These are phyloP conservation scores for Caenorhabditis angaria DNA, from an alignment of 2,888 invertebrate species.

Conservation along the genomic window DNA sequence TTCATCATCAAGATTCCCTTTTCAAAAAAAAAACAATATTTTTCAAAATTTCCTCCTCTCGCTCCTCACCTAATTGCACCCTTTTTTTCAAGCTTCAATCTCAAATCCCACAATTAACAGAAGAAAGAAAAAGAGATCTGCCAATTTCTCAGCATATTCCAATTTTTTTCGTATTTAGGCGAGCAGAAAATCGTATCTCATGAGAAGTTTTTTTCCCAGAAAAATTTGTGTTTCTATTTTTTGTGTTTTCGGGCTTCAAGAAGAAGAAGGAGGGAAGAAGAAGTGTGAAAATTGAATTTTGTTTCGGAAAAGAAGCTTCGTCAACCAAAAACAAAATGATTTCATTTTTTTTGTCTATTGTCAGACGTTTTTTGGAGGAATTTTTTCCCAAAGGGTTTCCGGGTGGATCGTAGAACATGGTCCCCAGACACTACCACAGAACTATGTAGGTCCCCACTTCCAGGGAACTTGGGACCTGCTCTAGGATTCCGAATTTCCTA, in stretches of 20 bases:
- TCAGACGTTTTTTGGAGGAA: constrained; percentile 9
- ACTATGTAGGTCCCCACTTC: no score
- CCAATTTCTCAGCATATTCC: constrained; percentile 15
- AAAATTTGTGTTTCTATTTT: background rate
- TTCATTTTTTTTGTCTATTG: background rate
- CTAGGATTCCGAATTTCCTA: no score
- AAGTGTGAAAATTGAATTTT: constrained; percentile 2
- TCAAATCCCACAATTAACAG: background rate
- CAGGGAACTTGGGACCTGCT: no score
- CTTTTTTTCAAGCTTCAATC: constrained; percentile 6
- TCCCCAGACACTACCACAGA: no score
- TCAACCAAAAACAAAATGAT: constrained; percentile 4
- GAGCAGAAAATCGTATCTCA: background rate
- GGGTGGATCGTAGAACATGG: no score
- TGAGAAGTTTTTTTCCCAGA: background rate
- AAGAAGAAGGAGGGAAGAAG: background rate
- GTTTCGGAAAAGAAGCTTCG: background rate
- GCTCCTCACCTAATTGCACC: constrained; percentile 33
- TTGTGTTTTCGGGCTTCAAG: background rate
- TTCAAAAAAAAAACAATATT: background rate
- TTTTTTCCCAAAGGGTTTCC: background rate
- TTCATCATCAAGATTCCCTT: constrained; percentile 8
- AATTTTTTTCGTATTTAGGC: constrained; percentile 20
- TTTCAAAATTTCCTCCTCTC: background rate
- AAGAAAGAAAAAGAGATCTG: no score